Percentiles rank a stretch among this genome's conserved stretches.
These are phyloP conservation scores for Sarcophaga peregrina DNA, from an alignment of 1,140 invertebrate species.

Conservation along the genomic window DNA sequence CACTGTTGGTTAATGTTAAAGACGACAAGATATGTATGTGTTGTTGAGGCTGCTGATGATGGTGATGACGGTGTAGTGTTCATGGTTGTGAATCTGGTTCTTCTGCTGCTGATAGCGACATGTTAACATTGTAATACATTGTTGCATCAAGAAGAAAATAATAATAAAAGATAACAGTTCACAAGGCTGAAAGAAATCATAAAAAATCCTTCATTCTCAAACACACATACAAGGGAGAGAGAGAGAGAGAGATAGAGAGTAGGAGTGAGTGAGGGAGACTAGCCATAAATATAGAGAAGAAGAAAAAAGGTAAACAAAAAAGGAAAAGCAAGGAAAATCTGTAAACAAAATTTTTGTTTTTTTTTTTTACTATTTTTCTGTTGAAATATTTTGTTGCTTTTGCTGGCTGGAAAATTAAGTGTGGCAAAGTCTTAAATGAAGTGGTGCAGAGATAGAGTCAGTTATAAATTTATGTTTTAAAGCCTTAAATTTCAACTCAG, in stretches of 20 bases:
- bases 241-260: too few species aligned
- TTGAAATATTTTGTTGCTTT: not conserved
- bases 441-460: not conserved
- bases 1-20: too few species aligned
- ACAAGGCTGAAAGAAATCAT: not conserved
- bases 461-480: not conserved
- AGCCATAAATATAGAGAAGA: not conserved
- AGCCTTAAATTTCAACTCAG: not conserved
- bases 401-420: not conserved
- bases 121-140: conserved; percentile 42
- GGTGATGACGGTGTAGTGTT: not conserved
- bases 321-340: conserved; percentile 1
- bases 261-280: not conserved
- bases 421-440: not conserved
- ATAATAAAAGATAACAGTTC: conserved; percentile 34
- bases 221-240: too few species aligned
- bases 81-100: not conserved
- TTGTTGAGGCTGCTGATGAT: not conserved
- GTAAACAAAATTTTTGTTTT: not conserved
- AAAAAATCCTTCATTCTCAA: not conserved
- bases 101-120: conserved; percentile 34
- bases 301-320: not conserved
- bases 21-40: not conserved
- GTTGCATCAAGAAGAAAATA: conserved; percentile 18
- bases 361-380: not conserved